phyloP scores from a whole-genome alignment of 2,113 vertebrate species.

The Xiphophorus hellerii region DNA sequence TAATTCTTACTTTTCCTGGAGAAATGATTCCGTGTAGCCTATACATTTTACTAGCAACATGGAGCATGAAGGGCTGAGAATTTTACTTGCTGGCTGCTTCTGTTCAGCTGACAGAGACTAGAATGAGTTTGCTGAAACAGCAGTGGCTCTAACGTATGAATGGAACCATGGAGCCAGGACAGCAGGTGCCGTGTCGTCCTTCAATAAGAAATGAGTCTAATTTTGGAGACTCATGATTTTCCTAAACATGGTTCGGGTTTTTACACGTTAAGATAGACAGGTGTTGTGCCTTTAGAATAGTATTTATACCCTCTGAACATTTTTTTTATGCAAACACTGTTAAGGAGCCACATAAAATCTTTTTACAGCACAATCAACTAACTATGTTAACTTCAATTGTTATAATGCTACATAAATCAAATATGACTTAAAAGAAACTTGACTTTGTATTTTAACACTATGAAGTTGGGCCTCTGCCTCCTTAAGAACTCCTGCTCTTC shows the following conservation, averaged over 20 bases:
- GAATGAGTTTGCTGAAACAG: conserved; percentile 42
- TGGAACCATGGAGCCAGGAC: conserved; percentile 10
- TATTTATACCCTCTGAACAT: no score
- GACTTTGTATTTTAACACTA: no score
- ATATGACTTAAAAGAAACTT: no score
- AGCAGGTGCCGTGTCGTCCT: conserved; percentile 5
- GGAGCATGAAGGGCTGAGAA: conserved; percentile 29
- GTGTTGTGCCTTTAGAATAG: background rate
- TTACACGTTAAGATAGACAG: background rate
- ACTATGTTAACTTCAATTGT: no score
- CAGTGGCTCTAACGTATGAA: conserved; percentile 10
- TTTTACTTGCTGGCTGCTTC: conserved; percentile 49
- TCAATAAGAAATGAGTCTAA: background rate
- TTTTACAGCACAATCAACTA: no score
- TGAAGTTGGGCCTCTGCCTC: no score
- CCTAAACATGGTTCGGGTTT: background rate
- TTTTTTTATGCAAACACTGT: no score
- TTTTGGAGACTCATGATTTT: background rate
- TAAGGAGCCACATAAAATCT: no score
- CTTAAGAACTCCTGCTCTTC: no score
- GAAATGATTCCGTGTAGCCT: conserved; percentile 44
- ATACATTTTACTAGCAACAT: conserved; percentile 46
- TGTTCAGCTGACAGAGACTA: conserved; percentile 39
- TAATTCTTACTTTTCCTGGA: conserved; percentile 54
- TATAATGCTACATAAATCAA: no score